These are phyloP conservation scores for Rhynchophorus ferrugineus DNA, from an alignment of 1,140 invertebrate genomes.

Conservation along the genomic window DNA sequence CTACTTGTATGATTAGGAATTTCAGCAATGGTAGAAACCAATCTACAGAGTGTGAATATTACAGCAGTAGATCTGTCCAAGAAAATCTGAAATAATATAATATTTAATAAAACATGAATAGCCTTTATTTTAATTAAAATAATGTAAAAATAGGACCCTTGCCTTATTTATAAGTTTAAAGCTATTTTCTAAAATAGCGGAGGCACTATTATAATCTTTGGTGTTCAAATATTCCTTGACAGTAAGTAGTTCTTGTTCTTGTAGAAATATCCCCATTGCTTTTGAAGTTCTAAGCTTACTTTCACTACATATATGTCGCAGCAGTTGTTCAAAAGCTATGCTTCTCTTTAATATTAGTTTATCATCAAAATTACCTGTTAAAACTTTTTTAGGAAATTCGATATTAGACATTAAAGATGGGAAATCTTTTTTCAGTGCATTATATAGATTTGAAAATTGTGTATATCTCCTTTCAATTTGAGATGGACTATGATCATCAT, in stretches of 20 bases:
- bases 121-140: conserved; percentile 1
- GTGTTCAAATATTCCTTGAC: conserved; percentile 53
- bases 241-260: conserved; percentile 54
- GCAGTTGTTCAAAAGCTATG: conserved; percentile 60
- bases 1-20: conserved; percentile 47
- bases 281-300: conserved; percentile 51
- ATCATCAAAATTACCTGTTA: conserved; percentile 68
- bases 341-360: conserved; percentile 62
- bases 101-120: neutral
- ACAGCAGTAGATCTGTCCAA: conserved; percentile 61
- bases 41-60: conserved; percentile 60
- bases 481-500: conserved; percentile 50
- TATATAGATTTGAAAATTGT: conserved; percentile 64
- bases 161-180: conserved; percentile 65
- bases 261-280: conserved; percentile 60
- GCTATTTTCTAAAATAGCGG: conserved; percentile 58
- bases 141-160: neutral
- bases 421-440: conserved; percentile 52
- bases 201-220: conserved; percentile 55
- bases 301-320: conserved; percentile 52
- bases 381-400: conserved; percentile 64
- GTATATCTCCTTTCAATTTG: conserved; percentile 67
- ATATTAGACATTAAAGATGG: conserved; percentile 50
- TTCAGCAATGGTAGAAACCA: conserved; percentile 54
- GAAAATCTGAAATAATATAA: conserved; percentile 47